Evolutionary conservation across 2,888 invertebrate species (phyloP), one percentile per base, ranked within the genome.

Genomic region (Abrostola triplasia): DNA sequence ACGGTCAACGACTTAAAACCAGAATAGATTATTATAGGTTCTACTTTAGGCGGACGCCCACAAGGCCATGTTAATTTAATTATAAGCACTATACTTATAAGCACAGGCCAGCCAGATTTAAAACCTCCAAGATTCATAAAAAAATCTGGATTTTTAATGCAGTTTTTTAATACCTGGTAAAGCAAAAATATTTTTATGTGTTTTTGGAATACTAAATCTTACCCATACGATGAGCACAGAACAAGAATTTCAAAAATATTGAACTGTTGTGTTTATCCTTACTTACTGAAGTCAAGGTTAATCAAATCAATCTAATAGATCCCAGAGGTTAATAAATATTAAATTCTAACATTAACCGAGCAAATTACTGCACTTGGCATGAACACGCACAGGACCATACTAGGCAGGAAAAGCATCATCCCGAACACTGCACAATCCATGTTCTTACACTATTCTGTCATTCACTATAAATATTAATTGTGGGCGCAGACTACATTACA

Each of bases 331-430:
- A n/a, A 73, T 73, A 73, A 73, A 73, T 73, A 73, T 69, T 73
- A 66, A 73, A 72, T 69, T 69, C 24, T 47, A 61, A 65, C 65
- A 72, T 65, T 69, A 72, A 47, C 54, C 37, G 69, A 69, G 65
- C 72, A 49, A 69, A 69, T 57, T 73, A 65, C 51, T 69, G 72
- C 72, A 73, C 66, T 66, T 7, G 38, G 38, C 51, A 59, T 62
- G 51, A 49, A 68, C 50, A 59, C 44, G 57, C 59, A 71, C 55
- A 68, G 49, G 54, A 70, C 47, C 57, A 59, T 78, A 73, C 42
- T 59, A 79, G 24, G 24, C 24, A 24, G 24, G 24, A 24, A 81
- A 81, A 76, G 77, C 69, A 72, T 80, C 73, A 78, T 76, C 68
- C 76, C 75, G 71, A 48, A 51, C 68, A 36, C 50, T 35, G 40